Evolutionary conservation across 2,888 invertebrate species (phyloP), one percentile per base, ranked within the genome.

Genomic region (Stomorhina lunata): DNA sequence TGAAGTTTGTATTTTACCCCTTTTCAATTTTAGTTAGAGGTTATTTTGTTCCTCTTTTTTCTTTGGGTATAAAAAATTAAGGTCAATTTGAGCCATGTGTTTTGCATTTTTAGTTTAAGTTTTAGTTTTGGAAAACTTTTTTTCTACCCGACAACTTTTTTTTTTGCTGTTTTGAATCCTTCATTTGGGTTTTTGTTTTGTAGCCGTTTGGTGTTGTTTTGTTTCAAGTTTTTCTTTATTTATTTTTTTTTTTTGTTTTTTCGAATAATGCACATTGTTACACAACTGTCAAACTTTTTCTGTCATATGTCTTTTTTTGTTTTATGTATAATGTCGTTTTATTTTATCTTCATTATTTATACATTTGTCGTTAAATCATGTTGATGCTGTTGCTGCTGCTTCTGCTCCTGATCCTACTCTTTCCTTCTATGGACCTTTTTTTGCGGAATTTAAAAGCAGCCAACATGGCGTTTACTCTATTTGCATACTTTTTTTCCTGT

Each of bases 271-370:
- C 72, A 75, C 55, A 79, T 72, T 66, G 57, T 66, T 66, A 79
- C 73, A 72, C 57, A 79, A 82, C 81, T 82, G 81, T 82, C 81
- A 75, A 78, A 82, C 57, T 79, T 82, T 75, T 75, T 50, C 81
- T 82, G 78, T 82, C 78, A 79, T 75, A 69, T 79, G 69, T 53
- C 71, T 61, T 63, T 72, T 71, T 72, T 77, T 68, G 50, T 63
- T 71, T 65, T 66, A 45, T 65, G 59, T 50, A 61, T 68, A 25
- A 32, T 72, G 77, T 81, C 81, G 72, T 81, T 81, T 81, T 81
- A 81, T 81, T 81, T 81, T 77, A 73, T 81, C 81, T 77, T 81
- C 81, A 81, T 81, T 81, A 81, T 81, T 81, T 81, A 77, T 81
- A 81, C 81, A 81, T 81, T 81, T 81, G 81, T 77, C 72, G 81